Percentiles rank a stretch among this genome's conserved stretches.
phyloP scores from a whole-genome alignment of 2,797 vertebrate genomes.

The Alcedo quadribrachys region DNA sequence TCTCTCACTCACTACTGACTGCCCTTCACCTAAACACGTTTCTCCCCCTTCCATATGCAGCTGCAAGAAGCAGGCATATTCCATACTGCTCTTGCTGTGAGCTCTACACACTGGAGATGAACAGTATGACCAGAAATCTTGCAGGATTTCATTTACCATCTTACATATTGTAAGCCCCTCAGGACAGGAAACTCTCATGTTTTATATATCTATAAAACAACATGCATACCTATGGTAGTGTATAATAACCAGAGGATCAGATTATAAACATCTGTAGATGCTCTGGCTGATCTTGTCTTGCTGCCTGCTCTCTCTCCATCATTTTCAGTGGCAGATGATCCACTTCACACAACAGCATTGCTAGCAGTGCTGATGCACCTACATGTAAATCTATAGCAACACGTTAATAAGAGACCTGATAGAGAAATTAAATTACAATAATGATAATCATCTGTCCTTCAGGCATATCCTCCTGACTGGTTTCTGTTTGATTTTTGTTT shows the following conservation, averaged over 20 bases:
- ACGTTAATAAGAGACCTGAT: not conserved
- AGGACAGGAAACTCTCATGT: constrained; percentile 44
- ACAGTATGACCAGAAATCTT: not conserved
- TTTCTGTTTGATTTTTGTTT: constrained; percentile 12
- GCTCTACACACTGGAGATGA: not conserved
- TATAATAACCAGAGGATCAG: constrained; percentile 26
- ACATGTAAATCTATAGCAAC: not conserved
- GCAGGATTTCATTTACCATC: constrained; percentile 35
- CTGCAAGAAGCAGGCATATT: not conserved
- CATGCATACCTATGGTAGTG: constrained; percentile 41
- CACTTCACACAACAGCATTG: constrained; percentile 7
- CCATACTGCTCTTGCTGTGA: not conserved
- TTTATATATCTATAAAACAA: constrained; percentile 50
- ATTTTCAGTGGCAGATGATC: not conserved
- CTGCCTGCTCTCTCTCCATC: constrained; percentile 25
- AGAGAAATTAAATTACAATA: not conserved
- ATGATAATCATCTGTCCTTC: not conserved
- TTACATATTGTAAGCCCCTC: constrained; percentile 1
- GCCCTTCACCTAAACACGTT: not conserved
- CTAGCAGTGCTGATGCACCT: not conserved
- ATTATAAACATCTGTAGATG: constrained; percentile 59
- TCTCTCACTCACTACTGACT: not conserved
- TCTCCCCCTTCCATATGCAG: not conserved
- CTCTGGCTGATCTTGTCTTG: constrained; percentile 33
- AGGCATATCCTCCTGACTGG: not conserved